phyloP scores from a whole-genome alignment of 2,888 invertebrate genomes.

The Escarpia spicata region DNA sequence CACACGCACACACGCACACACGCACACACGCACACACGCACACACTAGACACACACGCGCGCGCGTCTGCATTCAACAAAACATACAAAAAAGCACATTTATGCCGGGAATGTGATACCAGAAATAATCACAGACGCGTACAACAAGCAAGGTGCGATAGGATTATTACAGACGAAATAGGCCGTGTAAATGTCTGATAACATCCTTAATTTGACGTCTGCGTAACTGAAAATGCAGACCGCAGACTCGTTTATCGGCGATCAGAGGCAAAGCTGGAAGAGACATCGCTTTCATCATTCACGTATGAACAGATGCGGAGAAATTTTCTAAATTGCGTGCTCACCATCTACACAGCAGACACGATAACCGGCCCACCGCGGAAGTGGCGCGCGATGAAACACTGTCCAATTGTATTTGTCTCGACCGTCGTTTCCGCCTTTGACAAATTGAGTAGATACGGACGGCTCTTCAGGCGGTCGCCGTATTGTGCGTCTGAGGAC shows the following conservation, averaged over 20 bases:
- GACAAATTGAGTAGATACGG: neutral
- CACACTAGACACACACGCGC: too few species aligned
- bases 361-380: neutral
- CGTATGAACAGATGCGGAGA: neutral
- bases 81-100: neutral
- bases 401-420: constrained; percentile 11
- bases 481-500: neutral
- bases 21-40: too few species aligned
- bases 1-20: too few species aligned
- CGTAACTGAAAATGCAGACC: neutral
- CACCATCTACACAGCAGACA: neutral
- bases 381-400: neutral
- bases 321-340: neutral
- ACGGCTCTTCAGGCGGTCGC: neutral
- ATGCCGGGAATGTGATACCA: neutral
- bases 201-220: neutral
- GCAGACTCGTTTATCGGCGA: neutral
- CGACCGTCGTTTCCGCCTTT: neutral
- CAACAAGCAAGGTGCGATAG: too few species aligned
- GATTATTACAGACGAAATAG: neutral
- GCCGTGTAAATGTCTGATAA: neutral
- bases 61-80: neutral
- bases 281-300: neutral
- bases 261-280: too few species aligned
- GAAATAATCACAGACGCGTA: neutral